A percentile compares a stretch with the other conserved stretches of the same genome.
These are phyloP conservation scores for Lasioglossum lativentre DNA, from an alignment of 2,888 invertebrate species.

Conservation along the genomic window DNA sequence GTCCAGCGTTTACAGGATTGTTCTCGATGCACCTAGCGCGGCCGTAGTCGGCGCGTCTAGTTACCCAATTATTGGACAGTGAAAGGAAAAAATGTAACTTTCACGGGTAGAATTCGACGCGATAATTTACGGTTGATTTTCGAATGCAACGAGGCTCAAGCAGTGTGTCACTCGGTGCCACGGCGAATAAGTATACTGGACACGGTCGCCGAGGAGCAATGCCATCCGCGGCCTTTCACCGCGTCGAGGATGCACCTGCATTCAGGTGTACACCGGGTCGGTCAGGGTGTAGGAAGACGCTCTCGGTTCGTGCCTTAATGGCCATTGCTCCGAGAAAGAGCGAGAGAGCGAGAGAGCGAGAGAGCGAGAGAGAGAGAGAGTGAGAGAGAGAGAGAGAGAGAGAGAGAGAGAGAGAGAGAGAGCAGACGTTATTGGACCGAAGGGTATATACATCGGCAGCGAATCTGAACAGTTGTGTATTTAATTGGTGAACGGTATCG, in stretches of 20 bases:
- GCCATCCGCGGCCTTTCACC: slow-evolving; percentile 65
- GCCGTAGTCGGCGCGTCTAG: not conserved
- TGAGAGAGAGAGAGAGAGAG: too few species aligned
- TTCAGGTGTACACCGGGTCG: slow-evolving; percentile 51
- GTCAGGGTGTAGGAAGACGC: slow-evolving; percentile 52
- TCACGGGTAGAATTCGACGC: slow-evolving; percentile 34
- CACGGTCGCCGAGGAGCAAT: slow-evolving; percentile 53
- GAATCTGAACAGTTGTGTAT: not conserved
- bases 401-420: not conserved
- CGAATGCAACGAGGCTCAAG: slow-evolving; percentile 17
- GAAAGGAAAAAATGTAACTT: slow-evolving; percentile 8
- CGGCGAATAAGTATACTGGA: slow-evolving; percentile 55
- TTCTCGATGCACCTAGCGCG: not conserved
- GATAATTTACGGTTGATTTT: slow-evolving; percentile 52
- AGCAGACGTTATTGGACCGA: slow-evolving; percentile 43
- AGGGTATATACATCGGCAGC: slow-evolving; percentile 1
- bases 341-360: too few species aligned
- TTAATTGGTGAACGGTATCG: slow-evolving; percentile 26
- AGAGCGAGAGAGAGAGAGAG: too few species aligned
- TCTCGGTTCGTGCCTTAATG: slow-evolving; percentile 21
- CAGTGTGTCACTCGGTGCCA: slow-evolving; percentile 25
- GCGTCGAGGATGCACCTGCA: slow-evolving; percentile 58
- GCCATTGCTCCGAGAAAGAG: slow-evolving; percentile 8
- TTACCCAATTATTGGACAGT: not conserved
- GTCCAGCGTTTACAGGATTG: not conserved